phyloP scores from a whole-genome alignment of 2,797 vertebrate species.

The Crypturellus tataupa region DNA sequence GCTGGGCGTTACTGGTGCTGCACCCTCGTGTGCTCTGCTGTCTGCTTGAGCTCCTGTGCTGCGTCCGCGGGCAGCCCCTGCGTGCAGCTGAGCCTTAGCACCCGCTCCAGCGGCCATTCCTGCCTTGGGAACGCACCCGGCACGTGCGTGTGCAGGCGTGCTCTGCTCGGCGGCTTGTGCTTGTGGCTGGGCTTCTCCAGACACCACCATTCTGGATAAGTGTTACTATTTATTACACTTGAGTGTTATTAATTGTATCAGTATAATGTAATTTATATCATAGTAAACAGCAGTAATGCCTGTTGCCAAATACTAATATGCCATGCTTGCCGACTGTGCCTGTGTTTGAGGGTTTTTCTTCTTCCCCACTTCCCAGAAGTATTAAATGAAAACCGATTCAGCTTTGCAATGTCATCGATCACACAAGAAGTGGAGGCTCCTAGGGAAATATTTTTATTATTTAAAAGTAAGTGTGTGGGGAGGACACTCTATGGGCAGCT shows the following conservation, averaged over 20 bases:
- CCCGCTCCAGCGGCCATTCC: background rate
- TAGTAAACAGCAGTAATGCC: constrained; percentile 80
- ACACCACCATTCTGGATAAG: constrained; percentile 51
- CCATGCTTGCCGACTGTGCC: constrained; percentile 77
- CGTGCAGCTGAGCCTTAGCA: background rate
- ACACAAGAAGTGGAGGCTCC: constrained; percentile 39
- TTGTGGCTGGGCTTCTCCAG: constrained; percentile 46
- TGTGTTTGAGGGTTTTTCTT: constrained; percentile 42
- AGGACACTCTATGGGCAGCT: background rate
- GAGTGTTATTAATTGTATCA: constrained; percentile 82
- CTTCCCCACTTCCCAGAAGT: constrained; percentile 75
- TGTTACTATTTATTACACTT: constrained; percentile 77
- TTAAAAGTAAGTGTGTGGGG: background rate
- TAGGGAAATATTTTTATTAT: constrained; percentile 34
- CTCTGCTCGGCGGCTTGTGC: background rate
- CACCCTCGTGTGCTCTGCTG: background rate
- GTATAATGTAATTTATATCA: constrained; percentile 79
- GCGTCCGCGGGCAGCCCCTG: background rate
- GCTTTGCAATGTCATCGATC: constrained; percentile 74
- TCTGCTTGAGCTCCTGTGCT: background rate
- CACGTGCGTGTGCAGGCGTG: rapidly evolving
- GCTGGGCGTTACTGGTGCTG: background rate
- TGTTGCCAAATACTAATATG: constrained; percentile 77
- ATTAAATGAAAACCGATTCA: constrained; percentile 81
- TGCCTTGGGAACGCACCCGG: background rate